Evolutionary conservation across 2,797 vertebrate species (phyloP).

Genomic region (Aphelocoma californica): DNA sequence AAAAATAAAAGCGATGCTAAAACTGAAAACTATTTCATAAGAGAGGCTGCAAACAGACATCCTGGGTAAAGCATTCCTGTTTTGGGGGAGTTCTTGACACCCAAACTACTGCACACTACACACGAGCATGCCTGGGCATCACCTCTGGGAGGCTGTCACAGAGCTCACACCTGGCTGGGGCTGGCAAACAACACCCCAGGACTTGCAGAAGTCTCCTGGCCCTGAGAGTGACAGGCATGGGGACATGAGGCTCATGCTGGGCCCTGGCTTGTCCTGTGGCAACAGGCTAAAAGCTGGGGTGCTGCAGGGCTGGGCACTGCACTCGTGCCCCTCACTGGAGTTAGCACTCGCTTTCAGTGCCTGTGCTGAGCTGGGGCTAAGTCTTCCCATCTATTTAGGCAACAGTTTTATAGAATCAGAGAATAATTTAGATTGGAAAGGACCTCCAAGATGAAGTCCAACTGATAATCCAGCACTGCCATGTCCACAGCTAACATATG

Average conservation of each 20-base stretch:
- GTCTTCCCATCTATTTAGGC: not conserved
- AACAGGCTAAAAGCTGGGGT: not conserved
- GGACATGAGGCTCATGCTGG: rapidly evolving
- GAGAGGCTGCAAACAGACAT: not conserved
- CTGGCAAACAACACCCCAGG: not conserved
- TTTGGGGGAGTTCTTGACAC: not conserved
- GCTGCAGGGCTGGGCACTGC: not conserved
- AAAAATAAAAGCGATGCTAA: not conserved
- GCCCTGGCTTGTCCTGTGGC: not conserved
- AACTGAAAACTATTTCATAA: not conserved
- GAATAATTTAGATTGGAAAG: not conserved
- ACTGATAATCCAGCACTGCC: not conserved
- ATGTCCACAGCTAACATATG: not conserved
- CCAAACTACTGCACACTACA: no score
- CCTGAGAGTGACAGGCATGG: not conserved
- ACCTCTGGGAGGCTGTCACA: rapidly evolving
- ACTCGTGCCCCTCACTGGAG: rapidly evolving
- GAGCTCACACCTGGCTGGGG: not conserved
- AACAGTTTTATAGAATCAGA: not conserved
- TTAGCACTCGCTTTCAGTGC: rapidly evolving
- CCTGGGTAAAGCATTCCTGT: not conserved
- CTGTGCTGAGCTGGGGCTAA: not conserved
- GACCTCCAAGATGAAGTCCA: not conserved
- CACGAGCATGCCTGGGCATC: rapidly evolving
- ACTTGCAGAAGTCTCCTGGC: not conserved